phyloP scores from a whole-genome alignment of 2,888 invertebrate species.

The Rhagium mordax region DNA sequence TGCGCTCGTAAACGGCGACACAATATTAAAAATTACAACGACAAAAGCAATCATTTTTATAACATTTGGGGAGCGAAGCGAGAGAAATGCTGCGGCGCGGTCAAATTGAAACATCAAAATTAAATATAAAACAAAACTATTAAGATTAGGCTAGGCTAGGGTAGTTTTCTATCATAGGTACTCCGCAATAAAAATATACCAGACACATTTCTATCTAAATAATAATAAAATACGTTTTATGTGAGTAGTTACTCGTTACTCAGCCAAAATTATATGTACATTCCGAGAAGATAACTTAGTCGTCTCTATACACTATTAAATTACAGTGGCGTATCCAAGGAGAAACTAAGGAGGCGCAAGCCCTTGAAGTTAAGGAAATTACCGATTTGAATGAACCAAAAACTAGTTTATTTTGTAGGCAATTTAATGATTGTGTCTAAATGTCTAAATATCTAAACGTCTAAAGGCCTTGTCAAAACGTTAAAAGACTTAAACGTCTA shows the following conservation, averaged over 20 bases:
- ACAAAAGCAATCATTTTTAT: conserved; percentile 2
- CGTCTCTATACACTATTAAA: no score
- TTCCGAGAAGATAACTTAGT: no score
- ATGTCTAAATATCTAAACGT: no score
- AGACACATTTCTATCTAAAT: background rate
- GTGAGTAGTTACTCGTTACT: background rate
- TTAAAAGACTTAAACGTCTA: no score
- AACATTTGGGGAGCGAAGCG: background rate
- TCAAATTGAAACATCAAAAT: conserved; percentile 5
- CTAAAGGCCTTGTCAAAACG: no score
- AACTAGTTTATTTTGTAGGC: no score
- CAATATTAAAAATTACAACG: conserved; percentile 24
- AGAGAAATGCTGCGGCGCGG: background rate
- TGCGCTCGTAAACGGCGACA: conserved; percentile 21
- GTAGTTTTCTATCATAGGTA: background rate
- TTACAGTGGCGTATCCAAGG: no score
- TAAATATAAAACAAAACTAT: background rate
- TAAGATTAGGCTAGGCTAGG: background rate
- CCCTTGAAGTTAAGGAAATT: no score
- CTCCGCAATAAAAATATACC: background rate
- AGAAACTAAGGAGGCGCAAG: no score
- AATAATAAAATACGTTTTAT: background rate
- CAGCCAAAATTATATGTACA: background rate
- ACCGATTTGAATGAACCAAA: no score
- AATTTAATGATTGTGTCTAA: no score